A percentile compares a stretch with the other conserved stretches of the same genome.
Evolutionary conservation across 2,888 invertebrate species (phyloP).

Genomic region (Apamea sordens): DNA sequence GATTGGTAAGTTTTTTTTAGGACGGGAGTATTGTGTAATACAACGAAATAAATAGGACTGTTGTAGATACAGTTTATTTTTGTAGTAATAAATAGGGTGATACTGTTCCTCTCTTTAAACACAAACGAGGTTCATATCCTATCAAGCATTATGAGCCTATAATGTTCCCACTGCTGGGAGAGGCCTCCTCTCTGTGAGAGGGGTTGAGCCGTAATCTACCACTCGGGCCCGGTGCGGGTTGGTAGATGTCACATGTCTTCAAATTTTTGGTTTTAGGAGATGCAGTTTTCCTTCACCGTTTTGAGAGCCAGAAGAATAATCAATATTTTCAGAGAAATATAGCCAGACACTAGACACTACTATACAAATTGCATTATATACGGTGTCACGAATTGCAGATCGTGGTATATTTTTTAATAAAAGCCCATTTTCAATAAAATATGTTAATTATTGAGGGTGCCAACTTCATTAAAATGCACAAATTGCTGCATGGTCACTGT

Average conservation of each 20-base stretch:
- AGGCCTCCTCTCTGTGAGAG: too few species aligned
- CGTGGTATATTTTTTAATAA: not conserved
- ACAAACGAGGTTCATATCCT: not conserved
- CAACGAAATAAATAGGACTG: too few species aligned
- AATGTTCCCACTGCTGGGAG: too few species aligned
- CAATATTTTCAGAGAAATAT: not conserved
- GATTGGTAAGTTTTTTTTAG: not conserved
- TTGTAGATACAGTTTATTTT: too few species aligned
- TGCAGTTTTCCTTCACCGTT: too few species aligned
- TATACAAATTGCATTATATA: not conserved
- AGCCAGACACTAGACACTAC: not conserved
- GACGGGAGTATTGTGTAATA: not conserved
- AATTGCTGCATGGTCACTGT: not conserved
- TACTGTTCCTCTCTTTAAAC: not conserved
- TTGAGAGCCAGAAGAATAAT: too few species aligned
- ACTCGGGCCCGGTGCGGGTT: too few species aligned
- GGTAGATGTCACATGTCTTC: too few species aligned
- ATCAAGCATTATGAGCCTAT: too few species aligned
- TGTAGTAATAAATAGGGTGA: not conserved
- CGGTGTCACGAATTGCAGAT: not conserved
- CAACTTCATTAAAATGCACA: constrained; percentile 10
- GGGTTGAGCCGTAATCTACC: too few species aligned
- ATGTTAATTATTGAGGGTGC: not conserved
- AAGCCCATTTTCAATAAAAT: not conserved
- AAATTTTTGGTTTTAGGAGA: too few species aligned